Conservation (phyloP, 2,888 invertebrate species). For the Drosophila rubida region DNA sequence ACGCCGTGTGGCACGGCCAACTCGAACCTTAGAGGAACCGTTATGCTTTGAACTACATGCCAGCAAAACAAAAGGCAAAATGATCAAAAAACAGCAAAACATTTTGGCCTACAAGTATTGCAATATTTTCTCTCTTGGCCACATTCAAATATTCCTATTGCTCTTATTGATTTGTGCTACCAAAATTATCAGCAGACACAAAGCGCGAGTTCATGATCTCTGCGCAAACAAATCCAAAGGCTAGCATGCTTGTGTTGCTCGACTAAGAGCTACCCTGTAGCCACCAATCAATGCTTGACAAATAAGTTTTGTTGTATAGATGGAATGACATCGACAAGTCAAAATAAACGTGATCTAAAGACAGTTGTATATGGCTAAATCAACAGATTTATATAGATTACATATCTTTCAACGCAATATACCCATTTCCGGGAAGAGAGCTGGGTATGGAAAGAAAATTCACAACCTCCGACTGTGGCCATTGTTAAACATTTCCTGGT, state of each 20-base stretch:
- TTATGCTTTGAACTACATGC: constrained; percentile 58
- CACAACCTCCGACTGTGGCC: constrained; percentile 50
- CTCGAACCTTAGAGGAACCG: constrained; percentile 43
- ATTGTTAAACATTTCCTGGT: constrained; percentile 69
- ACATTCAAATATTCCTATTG: constrained; percentile 64
- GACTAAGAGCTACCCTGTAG: no score
- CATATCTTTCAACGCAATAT: no score
- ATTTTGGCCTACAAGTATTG: constrained; percentile 60
- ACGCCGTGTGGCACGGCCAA: constrained; percentile 16
- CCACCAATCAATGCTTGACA: no score
- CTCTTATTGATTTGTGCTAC: constrained; percentile 79
- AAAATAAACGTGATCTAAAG: no score
- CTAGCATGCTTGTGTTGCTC: not conserved
- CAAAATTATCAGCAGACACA: constrained; percentile 68
- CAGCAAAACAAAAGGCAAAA: constrained; percentile 17
- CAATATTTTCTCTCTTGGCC: constrained; percentile 53
- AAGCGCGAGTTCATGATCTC: constrained; percentile 75
- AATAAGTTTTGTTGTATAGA: no score
- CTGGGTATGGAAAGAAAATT: constrained; percentile 19
- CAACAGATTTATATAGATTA: no score
- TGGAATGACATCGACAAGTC: no score
- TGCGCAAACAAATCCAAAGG: constrained; percentile 27
- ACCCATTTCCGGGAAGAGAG: no score
- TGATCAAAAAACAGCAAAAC: constrained; percentile 22
- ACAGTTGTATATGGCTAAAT: no score